These are phyloP conservation scores for Nemoura dubitans DNA, from an alignment of 2,888 invertebrate genomes.

Conservation along the genomic window DNA sequence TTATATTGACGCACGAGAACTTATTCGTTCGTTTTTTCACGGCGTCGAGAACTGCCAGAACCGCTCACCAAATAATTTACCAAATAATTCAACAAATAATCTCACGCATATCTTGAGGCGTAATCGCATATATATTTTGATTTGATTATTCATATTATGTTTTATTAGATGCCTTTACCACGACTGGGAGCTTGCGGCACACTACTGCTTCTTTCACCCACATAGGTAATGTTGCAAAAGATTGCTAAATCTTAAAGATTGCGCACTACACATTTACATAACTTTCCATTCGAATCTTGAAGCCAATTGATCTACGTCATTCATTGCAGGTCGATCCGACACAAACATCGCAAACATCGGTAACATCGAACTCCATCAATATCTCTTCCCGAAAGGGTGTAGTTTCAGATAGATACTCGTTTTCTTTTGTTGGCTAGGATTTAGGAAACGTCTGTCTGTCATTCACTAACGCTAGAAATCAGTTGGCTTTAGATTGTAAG, in stretches of 20 bases:
- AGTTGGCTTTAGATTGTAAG: background rate
- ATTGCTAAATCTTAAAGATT: background rate
- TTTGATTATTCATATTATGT: constrained; percentile 12
- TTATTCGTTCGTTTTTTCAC: too few relatives aligned
- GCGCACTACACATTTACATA: background rate
- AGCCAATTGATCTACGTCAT: background rate
- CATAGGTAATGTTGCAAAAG: background rate
- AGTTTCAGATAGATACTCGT: background rate
- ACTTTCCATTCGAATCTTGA: background rate
- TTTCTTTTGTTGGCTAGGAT: background rate
- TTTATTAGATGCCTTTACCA: background rate
- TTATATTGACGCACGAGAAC: background rate
- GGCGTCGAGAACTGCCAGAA: background rate
- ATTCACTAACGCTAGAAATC: background rate
- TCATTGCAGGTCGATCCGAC: background rate
- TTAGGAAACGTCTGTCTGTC: background rate
- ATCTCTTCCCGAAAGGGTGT: background rate
- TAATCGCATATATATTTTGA: background rate
- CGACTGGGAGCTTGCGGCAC: background rate
- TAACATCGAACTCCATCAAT: background rate
- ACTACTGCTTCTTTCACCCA: background rate
- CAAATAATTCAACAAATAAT: background rate
- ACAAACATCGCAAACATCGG: background rate
- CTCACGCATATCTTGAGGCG: background rate
- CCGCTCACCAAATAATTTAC: background rate